phyloP scores from a whole-genome alignment of 2,113 vertebrate species.

The Charina bottae region DNA sequence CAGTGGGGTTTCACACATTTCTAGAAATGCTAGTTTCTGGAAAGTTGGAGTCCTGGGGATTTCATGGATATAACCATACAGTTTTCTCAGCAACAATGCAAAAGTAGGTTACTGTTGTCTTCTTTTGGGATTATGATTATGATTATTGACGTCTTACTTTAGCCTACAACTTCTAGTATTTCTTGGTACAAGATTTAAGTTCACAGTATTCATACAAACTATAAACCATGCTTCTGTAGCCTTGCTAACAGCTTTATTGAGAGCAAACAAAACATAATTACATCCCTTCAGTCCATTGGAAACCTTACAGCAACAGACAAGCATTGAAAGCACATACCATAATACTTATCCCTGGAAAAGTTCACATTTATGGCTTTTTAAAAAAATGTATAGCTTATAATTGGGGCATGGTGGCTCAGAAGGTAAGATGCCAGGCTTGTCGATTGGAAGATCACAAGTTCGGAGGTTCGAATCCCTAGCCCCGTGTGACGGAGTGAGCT shows the following conservation, averaged over 20 bases:
- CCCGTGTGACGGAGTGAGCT: no score
- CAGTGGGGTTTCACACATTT: background rate
- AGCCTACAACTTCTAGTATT: background rate
- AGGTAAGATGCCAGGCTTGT: no score
- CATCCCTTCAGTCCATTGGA: background rate
- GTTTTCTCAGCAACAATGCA: background rate
- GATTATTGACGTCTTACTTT: background rate
- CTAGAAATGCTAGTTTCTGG: background rate
- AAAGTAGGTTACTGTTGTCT: background rate
- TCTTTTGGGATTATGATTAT: background rate
- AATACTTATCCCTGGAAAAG: background rate
- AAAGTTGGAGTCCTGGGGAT: background rate
- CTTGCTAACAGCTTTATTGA: background rate
- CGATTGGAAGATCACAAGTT: no score
- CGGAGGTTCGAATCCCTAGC: no score
- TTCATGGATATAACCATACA: background rate
- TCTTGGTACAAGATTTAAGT: background rate
- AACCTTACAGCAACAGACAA: background rate
- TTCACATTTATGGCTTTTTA: background rate
- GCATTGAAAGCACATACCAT: background rate
- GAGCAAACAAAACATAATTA: background rate
- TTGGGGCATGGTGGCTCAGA: no score
- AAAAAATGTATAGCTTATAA: no score
- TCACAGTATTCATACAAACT: background rate
- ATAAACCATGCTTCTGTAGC: background rate